Percentiles rank a stretch among this genome's conserved stretches.
Evolutionary conservation across 2,113 vertebrate species (phyloP).

Genomic region (Vimba vimba): DNA sequence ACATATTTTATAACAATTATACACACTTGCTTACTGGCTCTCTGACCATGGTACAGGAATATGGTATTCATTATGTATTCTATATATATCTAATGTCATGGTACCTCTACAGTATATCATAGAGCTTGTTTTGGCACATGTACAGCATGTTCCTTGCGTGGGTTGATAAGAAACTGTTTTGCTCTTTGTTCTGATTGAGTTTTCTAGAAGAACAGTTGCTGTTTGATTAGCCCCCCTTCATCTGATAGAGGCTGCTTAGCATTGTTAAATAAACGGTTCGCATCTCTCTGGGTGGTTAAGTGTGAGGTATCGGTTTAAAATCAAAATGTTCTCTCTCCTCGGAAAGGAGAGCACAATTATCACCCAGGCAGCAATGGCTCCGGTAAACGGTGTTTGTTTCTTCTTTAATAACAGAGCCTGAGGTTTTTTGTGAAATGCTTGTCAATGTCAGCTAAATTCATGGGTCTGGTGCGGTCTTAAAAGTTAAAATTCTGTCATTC

Average conservation of each 20-base stretch:
- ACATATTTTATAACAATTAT: too few relatives aligned
- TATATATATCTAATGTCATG: background rate
- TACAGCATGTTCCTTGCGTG: background rate
- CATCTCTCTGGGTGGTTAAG: slow-evolving; percentile 20
- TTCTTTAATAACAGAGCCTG: background rate
- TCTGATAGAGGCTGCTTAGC: background rate
- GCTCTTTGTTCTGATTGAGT: slow-evolving; percentile 23
- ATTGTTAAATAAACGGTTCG: slow-evolving; percentile 17
- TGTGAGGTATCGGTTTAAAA: slow-evolving; percentile 4
- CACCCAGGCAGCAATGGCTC: background rate
- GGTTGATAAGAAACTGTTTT: slow-evolving; percentile 22
- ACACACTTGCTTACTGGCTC: background rate
- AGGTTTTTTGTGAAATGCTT: background rate
- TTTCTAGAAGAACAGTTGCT: slow-evolving; percentile 17
- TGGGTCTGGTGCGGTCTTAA: background rate
- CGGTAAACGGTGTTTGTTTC: background rate
- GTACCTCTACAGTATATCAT: background rate
- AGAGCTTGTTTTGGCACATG: background rate
- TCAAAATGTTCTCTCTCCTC: slow-evolving; percentile 2
- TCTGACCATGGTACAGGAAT: background rate
- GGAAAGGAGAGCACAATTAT: slow-evolving; percentile 2
- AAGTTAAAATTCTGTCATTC: background rate
- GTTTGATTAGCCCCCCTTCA: slow-evolving; percentile 17
- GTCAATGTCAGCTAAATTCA: background rate
- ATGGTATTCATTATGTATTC: background rate